Conservation (phyloP, 2,113 vertebrate species). For the Colossoma macropomum region DNA sequence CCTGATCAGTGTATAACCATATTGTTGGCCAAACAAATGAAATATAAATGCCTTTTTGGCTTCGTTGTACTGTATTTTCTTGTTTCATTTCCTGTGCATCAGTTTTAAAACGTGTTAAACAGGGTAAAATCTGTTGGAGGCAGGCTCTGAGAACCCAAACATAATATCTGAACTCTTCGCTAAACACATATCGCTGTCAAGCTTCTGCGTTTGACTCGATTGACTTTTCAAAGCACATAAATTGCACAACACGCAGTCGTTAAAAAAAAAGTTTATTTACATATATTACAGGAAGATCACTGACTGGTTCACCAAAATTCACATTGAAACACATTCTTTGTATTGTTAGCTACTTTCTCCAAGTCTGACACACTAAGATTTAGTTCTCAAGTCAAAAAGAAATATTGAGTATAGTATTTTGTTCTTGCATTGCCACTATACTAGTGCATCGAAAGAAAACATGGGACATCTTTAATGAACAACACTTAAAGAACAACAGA, state of each 20-base stretch:
- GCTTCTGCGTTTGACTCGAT: too few relatives aligned
- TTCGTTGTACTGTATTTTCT: too few relatives aligned
- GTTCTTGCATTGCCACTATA: slow-evolving; percentile 46
- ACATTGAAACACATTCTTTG: slow-evolving; percentile 52
- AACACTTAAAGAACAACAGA: slow-evolving; percentile 40
- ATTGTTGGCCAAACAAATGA: too few relatives aligned
- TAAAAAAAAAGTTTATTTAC: slow-evolving; percentile 78
- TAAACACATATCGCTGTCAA: too few relatives aligned
- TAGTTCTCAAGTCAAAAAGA: slow-evolving; percentile 51
- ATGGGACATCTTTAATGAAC: slow-evolving; percentile 28
- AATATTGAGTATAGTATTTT: slow-evolving; percentile 51
- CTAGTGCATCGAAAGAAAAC: slow-evolving; percentile 45
- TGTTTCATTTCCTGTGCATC: too few relatives aligned
- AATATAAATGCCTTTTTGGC: too few relatives aligned
- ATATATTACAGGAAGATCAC: slow-evolving; percentile 72
- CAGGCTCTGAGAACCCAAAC: too few relatives aligned
- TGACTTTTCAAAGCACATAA: neutral
- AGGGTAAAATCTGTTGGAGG: too few relatives aligned
- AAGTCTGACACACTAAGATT: slow-evolving; percentile 35
- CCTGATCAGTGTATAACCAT: too few relatives aligned
- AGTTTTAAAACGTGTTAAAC: too few relatives aligned
- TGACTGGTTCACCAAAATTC: slow-evolving; percentile 66
- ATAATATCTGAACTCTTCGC: too few relatives aligned
- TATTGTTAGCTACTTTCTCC: slow-evolving; percentile 39
- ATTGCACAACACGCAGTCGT: neutral